Percentiles rank a stretch among this genome's conserved stretches.
These are phyloP conservation scores for Ceratosolen fusciceps DNA, from an alignment of 1,140 invertebrate species.

Conservation along the genomic window DNA sequence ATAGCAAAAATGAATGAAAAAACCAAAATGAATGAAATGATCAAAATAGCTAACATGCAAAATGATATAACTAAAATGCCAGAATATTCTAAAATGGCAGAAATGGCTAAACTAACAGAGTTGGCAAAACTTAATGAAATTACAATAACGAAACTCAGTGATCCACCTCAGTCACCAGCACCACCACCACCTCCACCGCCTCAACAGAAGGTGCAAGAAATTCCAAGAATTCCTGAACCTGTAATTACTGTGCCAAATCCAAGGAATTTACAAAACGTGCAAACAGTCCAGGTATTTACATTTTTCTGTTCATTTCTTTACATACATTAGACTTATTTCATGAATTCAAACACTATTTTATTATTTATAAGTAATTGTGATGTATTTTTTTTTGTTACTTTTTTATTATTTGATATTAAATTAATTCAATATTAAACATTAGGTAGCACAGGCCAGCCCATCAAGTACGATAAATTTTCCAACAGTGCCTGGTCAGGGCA, in stretches of 20 bases:
- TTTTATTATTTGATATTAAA: neutral
- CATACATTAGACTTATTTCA: neutral
- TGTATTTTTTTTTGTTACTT: neutral
- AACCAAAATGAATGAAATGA: slow-evolving; percentile 70
- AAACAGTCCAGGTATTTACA: slow-evolving; percentile 59
- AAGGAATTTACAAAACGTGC: slow-evolving; percentile 66
- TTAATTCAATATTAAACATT: slow-evolving; percentile 38
- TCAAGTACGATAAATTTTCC: slow-evolving; percentile 68
- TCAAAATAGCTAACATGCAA: slow-evolving; percentile 69
- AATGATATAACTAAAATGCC: slow-evolving; percentile 68
- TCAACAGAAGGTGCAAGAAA: slow-evolving; percentile 61
- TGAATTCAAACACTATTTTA: neutral
- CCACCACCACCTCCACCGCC: slow-evolving; percentile 44
- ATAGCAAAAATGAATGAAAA: slow-evolving; percentile 71
- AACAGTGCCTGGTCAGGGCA: slow-evolving; percentile 71
- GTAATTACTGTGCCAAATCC: slow-evolving; percentile 71
- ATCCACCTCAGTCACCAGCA: slow-evolving; percentile 57
- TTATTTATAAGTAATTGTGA: neutral
- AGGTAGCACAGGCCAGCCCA: slow-evolving; percentile 66
- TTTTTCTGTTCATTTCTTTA: neutral
- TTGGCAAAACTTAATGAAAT: slow-evolving; percentile 70
- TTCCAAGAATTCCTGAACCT: slow-evolving; percentile 67
- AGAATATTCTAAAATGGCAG: slow-evolving; percentile 68
- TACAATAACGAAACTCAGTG: slow-evolving; percentile 69
- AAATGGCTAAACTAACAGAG: slow-evolving; percentile 69